These are phyloP conservation scores for Hartigia nigra DNA, from an alignment of 2,888 invertebrate species.

Conservation along the genomic window DNA sequence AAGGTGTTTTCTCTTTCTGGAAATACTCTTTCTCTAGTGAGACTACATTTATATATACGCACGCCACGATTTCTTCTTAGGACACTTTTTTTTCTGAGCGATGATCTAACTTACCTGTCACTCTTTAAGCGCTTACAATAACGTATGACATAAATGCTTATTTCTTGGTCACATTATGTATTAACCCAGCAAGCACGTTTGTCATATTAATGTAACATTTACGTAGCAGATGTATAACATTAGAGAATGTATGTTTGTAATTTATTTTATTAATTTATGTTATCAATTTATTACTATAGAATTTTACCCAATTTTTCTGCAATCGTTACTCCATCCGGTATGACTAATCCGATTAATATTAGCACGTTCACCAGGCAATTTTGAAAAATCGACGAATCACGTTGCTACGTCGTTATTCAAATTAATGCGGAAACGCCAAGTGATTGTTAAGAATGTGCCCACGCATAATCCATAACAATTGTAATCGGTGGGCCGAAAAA, in stretches of 20 bases:
- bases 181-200: background rate
- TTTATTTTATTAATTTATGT: too few relatives aligned
- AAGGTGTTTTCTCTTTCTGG: background rate
- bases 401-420: background rate
- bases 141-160: background rate
- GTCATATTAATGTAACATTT: background rate
- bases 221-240: background rate
- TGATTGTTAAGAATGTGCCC: background rate
- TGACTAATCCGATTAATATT: background rate
- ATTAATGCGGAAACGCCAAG: background rate
- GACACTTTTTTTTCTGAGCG: background rate
- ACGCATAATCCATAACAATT: background rate
- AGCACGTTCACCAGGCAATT: background rate
- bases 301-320: background rate
- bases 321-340: background rate
- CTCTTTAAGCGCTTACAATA: background rate
- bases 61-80: background rate
- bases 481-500: background rate
- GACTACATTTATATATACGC: background rate
- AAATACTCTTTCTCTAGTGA: background rate
- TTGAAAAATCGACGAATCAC: background rate
- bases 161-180: background rate
- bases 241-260: too few relatives aligned
- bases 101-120: background rate
- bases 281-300: background rate